Evolutionary conservation across 2,113 vertebrate species (phyloP).

Genomic region (Felis chaus): DNA sequence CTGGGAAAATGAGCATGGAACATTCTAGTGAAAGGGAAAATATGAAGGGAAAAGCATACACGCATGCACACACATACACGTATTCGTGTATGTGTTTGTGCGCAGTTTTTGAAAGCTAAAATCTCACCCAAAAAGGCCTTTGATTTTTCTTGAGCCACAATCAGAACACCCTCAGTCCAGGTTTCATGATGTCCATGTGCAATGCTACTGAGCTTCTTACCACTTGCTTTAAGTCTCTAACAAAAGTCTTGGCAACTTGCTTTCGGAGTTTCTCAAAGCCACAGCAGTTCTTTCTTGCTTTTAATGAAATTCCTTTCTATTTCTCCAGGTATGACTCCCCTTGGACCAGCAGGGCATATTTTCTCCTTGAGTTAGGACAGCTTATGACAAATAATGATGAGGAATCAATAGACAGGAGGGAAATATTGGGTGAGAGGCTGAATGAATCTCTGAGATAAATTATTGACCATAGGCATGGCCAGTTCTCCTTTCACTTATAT

Average conservation of each 20-base stretch:
- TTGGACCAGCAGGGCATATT: conserved; percentile 88
- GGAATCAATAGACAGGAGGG: conserved; percentile 89
- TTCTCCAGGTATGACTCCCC: conserved; percentile 90
- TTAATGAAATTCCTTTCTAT: conserved; percentile 92
- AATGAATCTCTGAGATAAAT: conserved; percentile 94
- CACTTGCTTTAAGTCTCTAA: conserved; percentile 32
- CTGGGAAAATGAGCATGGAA: neutral
- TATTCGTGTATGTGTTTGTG: neutral
- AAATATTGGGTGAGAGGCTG: conserved; percentile 89
- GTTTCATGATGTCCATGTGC: neutral
- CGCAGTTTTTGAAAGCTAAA: neutral
- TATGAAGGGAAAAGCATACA: neutral
- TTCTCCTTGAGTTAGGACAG: conserved; percentile 89
- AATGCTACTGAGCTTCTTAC: neutral
- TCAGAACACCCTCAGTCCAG: neutral
- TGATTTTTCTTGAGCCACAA: neutral
- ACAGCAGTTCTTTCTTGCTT: conserved; percentile 85
- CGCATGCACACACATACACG: no score
- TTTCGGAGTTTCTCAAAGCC: conserved; percentile 85
- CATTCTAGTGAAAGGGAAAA: neutral
- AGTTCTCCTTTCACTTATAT: conserved; percentile 88
- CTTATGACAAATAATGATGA: conserved; percentile 92
- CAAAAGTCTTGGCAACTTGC: conserved; percentile 84
- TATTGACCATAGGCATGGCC: conserved; percentile 89
- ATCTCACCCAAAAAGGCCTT: neutral